Base-by-base conservation (phyloP, 2,888 invertebrate species). In the Pandemis corylana region DNA sequence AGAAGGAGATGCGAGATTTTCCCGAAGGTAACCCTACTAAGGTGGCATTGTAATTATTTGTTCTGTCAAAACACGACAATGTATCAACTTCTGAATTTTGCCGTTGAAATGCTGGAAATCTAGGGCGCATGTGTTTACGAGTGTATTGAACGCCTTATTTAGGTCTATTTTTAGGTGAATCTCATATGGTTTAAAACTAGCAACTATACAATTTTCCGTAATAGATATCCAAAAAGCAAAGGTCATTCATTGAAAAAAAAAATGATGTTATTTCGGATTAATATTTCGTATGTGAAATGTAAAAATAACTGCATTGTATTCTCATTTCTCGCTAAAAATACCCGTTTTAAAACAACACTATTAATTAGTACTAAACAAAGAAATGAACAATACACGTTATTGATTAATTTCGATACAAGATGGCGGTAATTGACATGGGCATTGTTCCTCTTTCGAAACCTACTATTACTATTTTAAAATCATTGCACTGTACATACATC, bases 71-170 rank as follows among this genome's bases (percentile, higher is more conserved):
- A 70, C 64, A 72, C 77, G 72, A 51, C 72, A 72, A 76, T 71
- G 75, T 63, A 67, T 78, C 59, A 77, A 84, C 78, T 85, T 83
- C 36, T 72, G 59, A 74, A 81, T 77, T 80, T 77, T 36, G 79
- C 73, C 80, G 82, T 63, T 81, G 77, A 71, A 75, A 62, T 64
- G 75, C 66, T 80, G 82, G 81, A 84, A 83, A 87, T 77, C 77
- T 73, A 88, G 87, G 73, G 93, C 93, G 93, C 93, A 91, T 91
- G 91, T 90, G 90, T 91, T 87, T 85, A 81, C 83, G 85, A 88
- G 84, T 90, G 89, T 93, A 92, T 92, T 91, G 92, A 93, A 89
- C 93, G 92, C 87, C 82, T 86, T 86, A 82, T 82, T 85, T 85
- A 78, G 77, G 80, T 83, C 89, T 93, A 91, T 92, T 90, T 92